Evolutionary conservation across 2,113 vertebrate genomes (phyloP).

Genomic region (Dolichallabes microphthalmus): DNA sequence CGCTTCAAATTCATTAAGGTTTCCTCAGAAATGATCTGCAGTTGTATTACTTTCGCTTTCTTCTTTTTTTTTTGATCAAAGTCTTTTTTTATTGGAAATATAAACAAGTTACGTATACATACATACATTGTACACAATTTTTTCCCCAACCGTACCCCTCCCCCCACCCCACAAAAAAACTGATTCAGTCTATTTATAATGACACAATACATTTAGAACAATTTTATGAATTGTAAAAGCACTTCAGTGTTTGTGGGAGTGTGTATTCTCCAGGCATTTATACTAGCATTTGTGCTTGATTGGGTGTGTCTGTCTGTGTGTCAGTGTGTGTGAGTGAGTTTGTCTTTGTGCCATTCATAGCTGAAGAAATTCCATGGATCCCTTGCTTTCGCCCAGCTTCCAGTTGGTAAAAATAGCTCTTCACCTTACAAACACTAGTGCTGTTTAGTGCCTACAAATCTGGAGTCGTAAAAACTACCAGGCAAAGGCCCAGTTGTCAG

Average conservation of each 20-base stretch:
- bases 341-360: conserved; percentile 37
- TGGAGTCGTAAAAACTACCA: conserved; percentile 45
- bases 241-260: neutral
- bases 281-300: neutral
- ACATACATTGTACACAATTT: too few species aligned
- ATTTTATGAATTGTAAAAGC: conserved; percentile 31
- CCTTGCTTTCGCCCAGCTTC: conserved; percentile 30
- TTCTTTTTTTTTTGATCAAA: too few species aligned
- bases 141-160: too few species aligned
- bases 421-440: conserved; percentile 9
- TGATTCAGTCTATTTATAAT: neutral
- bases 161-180: too few species aligned
- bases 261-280: conserved; percentile 4
- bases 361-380: conserved; percentile 38
- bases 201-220: conserved; percentile 19
- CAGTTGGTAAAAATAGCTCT: conserved; percentile 50
- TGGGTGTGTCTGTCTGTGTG: neutral
- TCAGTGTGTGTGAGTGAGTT: conserved; percentile 14
- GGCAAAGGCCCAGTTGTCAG: conserved; percentile 42
- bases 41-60: too few species aligned
- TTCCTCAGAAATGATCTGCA: too few species aligned
- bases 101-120: too few species aligned
- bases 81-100: too few species aligned
- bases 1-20: too few species aligned
- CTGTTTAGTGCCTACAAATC: conserved; percentile 46